Evolutionary conservation across 2,888 invertebrate species (phyloP).

Genomic region (Caenorhabditis plicata): DNA sequence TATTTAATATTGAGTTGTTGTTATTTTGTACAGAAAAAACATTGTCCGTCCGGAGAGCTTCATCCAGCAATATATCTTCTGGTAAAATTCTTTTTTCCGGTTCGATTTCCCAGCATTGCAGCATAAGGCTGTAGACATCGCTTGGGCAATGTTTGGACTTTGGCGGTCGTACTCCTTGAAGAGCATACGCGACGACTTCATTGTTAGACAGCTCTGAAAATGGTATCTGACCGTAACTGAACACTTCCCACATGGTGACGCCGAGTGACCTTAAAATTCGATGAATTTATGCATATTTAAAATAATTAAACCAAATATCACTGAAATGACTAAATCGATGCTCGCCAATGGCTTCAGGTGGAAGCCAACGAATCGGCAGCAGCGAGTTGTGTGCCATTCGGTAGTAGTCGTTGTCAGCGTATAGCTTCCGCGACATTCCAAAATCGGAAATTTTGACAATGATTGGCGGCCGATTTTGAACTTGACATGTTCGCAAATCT

Average conservation of each 20-base stretch:
- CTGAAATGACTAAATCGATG: slow-evolving; percentile 96
- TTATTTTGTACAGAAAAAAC: too few species aligned
- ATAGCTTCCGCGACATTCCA: slow-evolving; percentile 60
- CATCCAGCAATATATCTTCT: slow-evolving; percentile 77
- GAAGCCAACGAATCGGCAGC: slow-evolving; percentile 82
- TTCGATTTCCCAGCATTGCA: slow-evolving; percentile 94
- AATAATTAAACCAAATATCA: slow-evolving; percentile 82
- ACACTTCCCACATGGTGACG: slow-evolving; percentile 96
- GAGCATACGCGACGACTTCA: slow-evolving; percentile 77
- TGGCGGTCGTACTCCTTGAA: slow-evolving; percentile 80
- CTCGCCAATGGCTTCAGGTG: slow-evolving; percentile 92
- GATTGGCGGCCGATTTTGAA: slow-evolving; percentile 51
- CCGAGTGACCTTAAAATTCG: slow-evolving; percentile 77
- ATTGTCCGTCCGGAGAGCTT: not conserved
- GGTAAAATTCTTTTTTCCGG: slow-evolving; percentile 88
- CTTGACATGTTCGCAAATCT: slow-evolving; percentile 38
- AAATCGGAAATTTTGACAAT: slow-evolving; percentile 63
- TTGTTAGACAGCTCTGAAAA: slow-evolving; percentile 92
- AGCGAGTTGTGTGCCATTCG: slow-evolving; percentile 45
- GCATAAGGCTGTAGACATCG: slow-evolving; percentile 82
- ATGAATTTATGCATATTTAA: not conserved
- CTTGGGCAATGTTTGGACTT: slow-evolving; percentile 89
- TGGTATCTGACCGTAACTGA: slow-evolving; percentile 92
- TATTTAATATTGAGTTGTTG: too few species aligned
- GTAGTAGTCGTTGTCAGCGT: slow-evolving; percentile 58